Evolutionary conservation across 2,797 vertebrate species (phyloP), one percentile per base, ranked within the genome.

Genomic region (Paratrypauchen microcephalus): DNA sequence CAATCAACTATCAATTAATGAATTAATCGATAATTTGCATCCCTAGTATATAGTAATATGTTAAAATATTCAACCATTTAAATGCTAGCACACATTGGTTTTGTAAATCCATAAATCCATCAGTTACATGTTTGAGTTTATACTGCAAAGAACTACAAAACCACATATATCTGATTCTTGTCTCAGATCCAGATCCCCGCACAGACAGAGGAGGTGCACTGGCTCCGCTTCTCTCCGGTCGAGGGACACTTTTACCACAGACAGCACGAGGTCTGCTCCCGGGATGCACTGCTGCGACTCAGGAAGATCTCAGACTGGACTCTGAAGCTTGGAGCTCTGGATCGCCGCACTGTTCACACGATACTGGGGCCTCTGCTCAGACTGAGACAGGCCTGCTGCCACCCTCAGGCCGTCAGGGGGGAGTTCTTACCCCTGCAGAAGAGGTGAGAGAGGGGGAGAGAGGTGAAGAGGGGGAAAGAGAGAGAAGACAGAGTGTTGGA

Each of bases 181-280:
- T 16, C 2, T 70, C 71, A 99, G 98, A 99, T 99, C 88, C 97
- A 99, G 83, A 98, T 99, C 1, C 97, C 98, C 0, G 94, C 96
- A 69, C 98, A 99, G 91, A 98, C 95, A 0, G 97, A 99, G 87
- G 96, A 99, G 80, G 83, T 94, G 15, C 97, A 99, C 86, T 99
- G 98, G 98, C 93, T 99, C 45, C 91, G 94, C 75, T 99, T 99
- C 87, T 98, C 97, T 71, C 97, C 98, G 0, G 98, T 99, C 11
- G 98, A 99, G 88, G 96, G 96, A 56, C 98, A 99, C 87, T 99
- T 99, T 87, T 99, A 99, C 88, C 97, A 97, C 83, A 95, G 98
- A 2, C 98, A 99, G 89, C 97, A 97, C 0, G 98, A 99, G 77
- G 96, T 98, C 79, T 99, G 98, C 91, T 99, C 97, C 77, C 97